Evolutionary conservation across 2,113 vertebrate species (phyloP).

Genomic region (Melanerpes aurifrons): DNA sequence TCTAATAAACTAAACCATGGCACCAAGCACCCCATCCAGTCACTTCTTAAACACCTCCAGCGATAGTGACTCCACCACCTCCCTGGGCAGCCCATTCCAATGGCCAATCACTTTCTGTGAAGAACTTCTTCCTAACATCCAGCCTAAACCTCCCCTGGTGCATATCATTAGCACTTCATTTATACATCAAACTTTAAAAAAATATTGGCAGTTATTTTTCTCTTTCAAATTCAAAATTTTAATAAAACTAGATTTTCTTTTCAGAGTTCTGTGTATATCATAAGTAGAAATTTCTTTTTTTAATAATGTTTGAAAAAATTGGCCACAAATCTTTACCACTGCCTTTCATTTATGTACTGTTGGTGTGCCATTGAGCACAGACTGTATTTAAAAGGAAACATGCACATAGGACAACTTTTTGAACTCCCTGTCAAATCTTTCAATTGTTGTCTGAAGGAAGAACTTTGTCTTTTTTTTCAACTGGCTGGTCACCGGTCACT

Average conservation of each 20-base stretch:
- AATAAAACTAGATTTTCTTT: constrained; percentile 44
- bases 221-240: constrained; percentile 35
- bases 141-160: no score
- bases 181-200: constrained; percentile 66
- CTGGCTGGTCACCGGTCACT: neutral
- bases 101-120: no score
- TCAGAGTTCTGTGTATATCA: neutral
- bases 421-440: neutral
- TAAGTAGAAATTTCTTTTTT: neutral
- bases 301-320: constrained; percentile 14
- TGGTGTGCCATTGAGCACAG: neutral
- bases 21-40: no score
- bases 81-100: no score
- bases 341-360: neutral
- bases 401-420: neutral
- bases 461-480: neutral
- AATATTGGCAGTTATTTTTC: constrained; percentile 32
- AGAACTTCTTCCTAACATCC: no score
- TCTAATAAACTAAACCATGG: no score
- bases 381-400: neutral
- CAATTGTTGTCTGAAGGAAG: neutral
- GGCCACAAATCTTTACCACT: neutral
- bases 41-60: no score
- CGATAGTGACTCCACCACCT: no score
- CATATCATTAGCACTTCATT: constrained; percentile 58